Percentiles rank a stretch among this genome's conserved stretches.
Conservation (phyloP, 2,888 invertebrate species). For the Synanthedon andrenaeformis region DNA sequence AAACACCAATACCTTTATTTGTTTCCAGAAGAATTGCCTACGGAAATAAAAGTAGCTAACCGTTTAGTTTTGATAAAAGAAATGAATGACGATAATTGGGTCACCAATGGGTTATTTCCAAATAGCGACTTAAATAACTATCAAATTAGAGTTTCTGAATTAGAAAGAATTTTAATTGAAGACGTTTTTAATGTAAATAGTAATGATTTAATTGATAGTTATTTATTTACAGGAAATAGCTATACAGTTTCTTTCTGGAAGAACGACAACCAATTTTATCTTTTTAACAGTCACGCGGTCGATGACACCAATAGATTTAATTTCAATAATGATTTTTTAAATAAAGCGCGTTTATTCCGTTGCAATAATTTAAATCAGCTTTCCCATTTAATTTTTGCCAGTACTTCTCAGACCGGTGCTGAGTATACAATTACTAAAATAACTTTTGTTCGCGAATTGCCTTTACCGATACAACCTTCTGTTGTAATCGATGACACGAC, state of each 20-base stretch:
- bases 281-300: background rate
- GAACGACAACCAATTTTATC: background rate
- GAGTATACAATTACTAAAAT: background rate
- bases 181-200: background rate
- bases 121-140: background rate
- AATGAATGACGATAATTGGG: background rate
- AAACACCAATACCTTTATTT: background rate
- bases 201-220: background rate
- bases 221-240: background rate
- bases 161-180: background rate
- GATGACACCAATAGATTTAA: background rate
- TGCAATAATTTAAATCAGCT: background rate
- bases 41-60: background rate
- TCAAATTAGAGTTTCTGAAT: background rate
- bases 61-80: background rate
- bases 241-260: background rate
- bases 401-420: background rate
- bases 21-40: background rate
- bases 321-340: background rate
- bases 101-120: background rate
- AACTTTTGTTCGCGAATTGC: background rate
- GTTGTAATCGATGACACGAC: too few species aligned
- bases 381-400: background rate
- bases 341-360: background rate
- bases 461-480: too few species aligned